Percentiles rank a stretch among this genome's conserved stretches.
These are phyloP conservation scores for Plectropomus leopardus DNA, from an alignment of 2,113 vertebrate species.

Conservation along the genomic window DNA sequence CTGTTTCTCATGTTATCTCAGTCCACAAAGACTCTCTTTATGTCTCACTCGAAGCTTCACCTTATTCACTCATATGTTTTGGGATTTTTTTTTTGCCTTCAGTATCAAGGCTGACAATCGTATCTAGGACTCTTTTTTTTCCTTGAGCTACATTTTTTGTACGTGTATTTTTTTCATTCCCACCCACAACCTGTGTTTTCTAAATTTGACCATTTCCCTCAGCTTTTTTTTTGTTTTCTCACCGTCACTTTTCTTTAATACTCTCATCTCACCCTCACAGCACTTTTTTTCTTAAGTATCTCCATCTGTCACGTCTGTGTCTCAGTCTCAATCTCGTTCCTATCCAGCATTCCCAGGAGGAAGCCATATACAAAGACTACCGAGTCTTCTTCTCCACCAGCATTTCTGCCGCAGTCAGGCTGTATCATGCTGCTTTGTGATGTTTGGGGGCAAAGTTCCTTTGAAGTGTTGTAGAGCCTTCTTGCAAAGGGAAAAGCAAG, in stretches of 20 bases:
- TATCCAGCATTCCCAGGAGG: slow-evolving; percentile 59
- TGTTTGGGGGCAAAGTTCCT: slow-evolving; percentile 67
- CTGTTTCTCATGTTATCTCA: slow-evolving; percentile 59
- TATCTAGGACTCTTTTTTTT: background rate
- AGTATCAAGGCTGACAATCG: slow-evolving; percentile 28
- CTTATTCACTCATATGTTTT: slow-evolving; percentile 24
- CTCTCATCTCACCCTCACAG: slow-evolving; percentile 50
- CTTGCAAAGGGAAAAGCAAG: slow-evolving; percentile 49
- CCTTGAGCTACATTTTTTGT: slow-evolving; percentile 21
- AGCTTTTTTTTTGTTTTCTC: slow-evolving; percentile 22
- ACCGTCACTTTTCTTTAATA: slow-evolving; percentile 40
- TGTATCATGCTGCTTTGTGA: slow-evolving; percentile 59
- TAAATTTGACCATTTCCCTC: slow-evolving; percentile 43
- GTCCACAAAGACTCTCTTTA: slow-evolving; percentile 57
- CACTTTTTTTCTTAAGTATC: slow-evolving; percentile 43
- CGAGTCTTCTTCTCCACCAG: slow-evolving; percentile 53
- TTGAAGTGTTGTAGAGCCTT: slow-evolving; percentile 68
- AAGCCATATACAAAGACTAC: slow-evolving; percentile 60
- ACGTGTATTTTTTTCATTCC: slow-evolving; percentile 9
- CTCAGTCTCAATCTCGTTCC: slow-evolving; percentile 65
- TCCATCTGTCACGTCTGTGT: slow-evolving; percentile 69
- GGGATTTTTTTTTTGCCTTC: slow-evolving; percentile 20
- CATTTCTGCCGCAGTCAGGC: slow-evolving; percentile 66
- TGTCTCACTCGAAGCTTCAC: slow-evolving; percentile 36
- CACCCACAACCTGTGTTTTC: slow-evolving; percentile 13